Base-by-base conservation (phyloP, 2,797 vertebrate genomes). In the Huso huso region DNA sequence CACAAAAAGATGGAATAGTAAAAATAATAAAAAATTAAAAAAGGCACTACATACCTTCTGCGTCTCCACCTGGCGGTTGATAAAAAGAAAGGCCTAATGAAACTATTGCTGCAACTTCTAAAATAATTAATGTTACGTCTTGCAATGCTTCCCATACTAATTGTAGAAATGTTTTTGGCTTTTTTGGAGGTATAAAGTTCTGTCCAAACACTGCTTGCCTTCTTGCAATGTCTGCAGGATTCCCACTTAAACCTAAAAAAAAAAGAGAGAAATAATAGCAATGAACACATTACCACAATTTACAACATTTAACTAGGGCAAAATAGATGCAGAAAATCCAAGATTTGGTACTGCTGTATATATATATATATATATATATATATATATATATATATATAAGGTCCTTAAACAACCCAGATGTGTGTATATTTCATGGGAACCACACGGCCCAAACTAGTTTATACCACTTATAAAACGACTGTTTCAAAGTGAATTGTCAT, bases 81-180 rank as follows among this genome's bases (percentile, higher is more conserved):
- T 98, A 99, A 94, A 99, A 99, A 93, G 97, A 98, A 95, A 99
- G 97, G 89, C 94, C 95, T 93, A 99, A 88, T 77, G 96, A 99
- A 86, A 99, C 90, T 93, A 99, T 87, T 67, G 97, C 97, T 94
- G 97, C 97, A 86, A 99, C 92, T 94, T 99, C 97, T 85, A 99
- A 90, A 85, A 99, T 99, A 87, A 99, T 99, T 88, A 99, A 90
- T 48, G 97, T 99, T 87, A 99, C 97, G 49, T 99, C 97, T 86
- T 99, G 97, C 84, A 99, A 92, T 69, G 97, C 97, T 92, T 99
- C 96, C 97, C 97, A 99, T 82, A 99, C 95, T 98, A 99, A 96
- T 64, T 98, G 96, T 90, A 99, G 93, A 92, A 99, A 99, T 61
- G 97, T 98, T 95, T 99, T 99, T 93, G 97, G 92, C 91, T 99